phyloP scores from a whole-genome alignment of 2,797 vertebrate species.

The Hozukius guyotensis region DNA sequence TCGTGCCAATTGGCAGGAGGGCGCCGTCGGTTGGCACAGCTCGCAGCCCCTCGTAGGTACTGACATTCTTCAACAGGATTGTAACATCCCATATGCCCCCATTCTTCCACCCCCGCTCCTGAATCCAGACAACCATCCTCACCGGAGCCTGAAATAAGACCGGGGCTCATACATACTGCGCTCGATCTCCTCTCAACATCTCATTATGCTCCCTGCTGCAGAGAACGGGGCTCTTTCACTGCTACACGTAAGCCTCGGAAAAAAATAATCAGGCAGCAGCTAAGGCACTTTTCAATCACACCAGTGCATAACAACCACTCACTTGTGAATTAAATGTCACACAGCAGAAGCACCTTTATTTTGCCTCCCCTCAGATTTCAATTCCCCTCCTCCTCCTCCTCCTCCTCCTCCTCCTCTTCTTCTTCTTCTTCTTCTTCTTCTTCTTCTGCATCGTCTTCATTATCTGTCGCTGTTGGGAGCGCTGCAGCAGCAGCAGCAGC shows the following conservation, averaged over 20 bases:
- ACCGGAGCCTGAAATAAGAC: conserved; percentile 70
- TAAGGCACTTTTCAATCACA: conserved; percentile 55
- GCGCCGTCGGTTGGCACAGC: conserved; percentile 57
- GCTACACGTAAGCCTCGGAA: conserved; percentile 24
- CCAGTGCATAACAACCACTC: conserved; percentile 40
- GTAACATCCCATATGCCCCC: conserved; percentile 57
- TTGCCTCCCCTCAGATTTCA: conserved; percentile 30
- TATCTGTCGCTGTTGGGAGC: conserved; percentile 24
- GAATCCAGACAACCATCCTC: conserved; percentile 62
- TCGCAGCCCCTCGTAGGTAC: conserved; percentile 62
- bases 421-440: not conserved
- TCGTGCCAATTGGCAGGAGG: conserved; percentile 75
- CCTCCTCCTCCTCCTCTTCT: not conserved
- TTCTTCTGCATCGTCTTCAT: conserved; percentile 39
- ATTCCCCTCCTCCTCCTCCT: conserved; percentile 6
- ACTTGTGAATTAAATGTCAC: conserved; percentile 63
- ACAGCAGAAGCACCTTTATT: conserved; percentile 56
- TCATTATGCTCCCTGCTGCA: conserved; percentile 68
- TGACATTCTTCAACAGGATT: conserved; percentile 71
- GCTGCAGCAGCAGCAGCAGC: conserved; percentile 37
- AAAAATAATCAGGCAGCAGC: conserved; percentile 52
- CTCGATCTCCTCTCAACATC: conserved; percentile 59
- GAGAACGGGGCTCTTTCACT: conserved; percentile 43
- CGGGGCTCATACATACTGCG: conserved; percentile 37
- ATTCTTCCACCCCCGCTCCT: conserved; percentile 30